These are phyloP conservation scores for Luperina nickerlii DNA, from an alignment of 2,888 invertebrate species.

Conservation along the genomic window DNA sequence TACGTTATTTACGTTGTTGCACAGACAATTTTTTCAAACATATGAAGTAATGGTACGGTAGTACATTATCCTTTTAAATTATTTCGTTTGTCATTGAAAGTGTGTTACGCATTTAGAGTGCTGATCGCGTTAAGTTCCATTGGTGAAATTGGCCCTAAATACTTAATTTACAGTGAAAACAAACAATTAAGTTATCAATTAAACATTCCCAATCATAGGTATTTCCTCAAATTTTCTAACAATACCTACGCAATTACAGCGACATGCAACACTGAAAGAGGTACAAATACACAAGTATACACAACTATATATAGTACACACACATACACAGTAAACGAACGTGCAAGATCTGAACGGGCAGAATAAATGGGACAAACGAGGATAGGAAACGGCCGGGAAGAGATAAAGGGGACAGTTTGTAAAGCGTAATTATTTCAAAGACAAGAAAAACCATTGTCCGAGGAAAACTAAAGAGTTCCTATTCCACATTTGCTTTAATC, in stretches of 20 bases:
- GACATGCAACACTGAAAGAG: constrained; percentile 42
- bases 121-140: neutral
- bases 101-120: no score
- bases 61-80: no score
- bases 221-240: constrained; percentile 6
- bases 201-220: constrained; percentile 25
- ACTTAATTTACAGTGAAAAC: neutral
- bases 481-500: constrained; percentile 58
- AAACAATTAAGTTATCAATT: constrained; percentile 29
- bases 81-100: no score
- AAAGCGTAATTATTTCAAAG: constrained; percentile 82
- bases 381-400: constrained; percentile 77
- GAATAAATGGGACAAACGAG: constrained; percentile 79
- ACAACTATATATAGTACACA: constrained; percentile 29
- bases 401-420: constrained; percentile 83
- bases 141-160: neutral
- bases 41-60: no score
- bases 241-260: constrained; percentile 37
- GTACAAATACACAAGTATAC: constrained; percentile 38
- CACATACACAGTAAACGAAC: constrained; percentile 50
- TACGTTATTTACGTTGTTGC: no score
- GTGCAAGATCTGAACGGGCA: constrained; percentile 64
- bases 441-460: constrained; percentile 62
- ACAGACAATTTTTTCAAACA: no score
- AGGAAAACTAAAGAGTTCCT: constrained; percentile 59